Evolutionary conservation across 2,113 vertebrate species (phyloP).

Genomic region (Syngnathoides biaculeatus): DNA sequence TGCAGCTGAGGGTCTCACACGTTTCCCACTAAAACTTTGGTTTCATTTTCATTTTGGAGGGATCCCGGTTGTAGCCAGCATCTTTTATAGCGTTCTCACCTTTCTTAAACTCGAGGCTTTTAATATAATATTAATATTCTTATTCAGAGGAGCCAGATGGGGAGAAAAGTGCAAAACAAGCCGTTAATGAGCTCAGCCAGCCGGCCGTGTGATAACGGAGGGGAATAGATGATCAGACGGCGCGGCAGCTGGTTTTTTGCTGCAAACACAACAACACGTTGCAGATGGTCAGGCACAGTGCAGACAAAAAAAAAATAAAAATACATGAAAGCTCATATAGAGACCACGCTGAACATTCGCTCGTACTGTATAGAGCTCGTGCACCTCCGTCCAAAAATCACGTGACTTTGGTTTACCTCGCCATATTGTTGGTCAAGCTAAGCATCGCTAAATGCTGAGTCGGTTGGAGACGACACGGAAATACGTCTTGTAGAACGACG

Average conservation of each 20-base stretch:
- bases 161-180: conserved; percentile 67
- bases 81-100: conserved; percentile 11
- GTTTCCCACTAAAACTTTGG: conserved; percentile 7
- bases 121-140: conserved; percentile 66
- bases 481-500: too few species aligned
- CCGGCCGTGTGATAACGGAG: conserved; percentile 54
- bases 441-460: too few species aligned
- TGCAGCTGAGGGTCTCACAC: conserved; percentile 13
- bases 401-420: too few species aligned
- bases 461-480: too few species aligned
- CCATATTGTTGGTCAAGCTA: too few species aligned
- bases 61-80: conserved; percentile 21
- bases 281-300: conserved; percentile 9
- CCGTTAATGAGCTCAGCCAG: conserved; percentile 67
- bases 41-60: conserved; percentile 18
- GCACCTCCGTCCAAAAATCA: too few species aligned
- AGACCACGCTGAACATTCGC: too few species aligned
- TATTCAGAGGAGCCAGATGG: conserved; percentile 69
- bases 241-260: conserved; percentile 55
- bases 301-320: conserved; percentile 17
- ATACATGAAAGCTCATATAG: conserved; percentile 3
- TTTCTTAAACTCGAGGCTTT: conserved; percentile 35
- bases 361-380: too few species aligned
- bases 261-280: conserved; percentile 15
- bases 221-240: conserved; percentile 68